Evolutionary conservation across 2,888 invertebrate genomes (phyloP), one percentile per base, ranked within the genome.

Genomic region (Brachynemurus nebulosus): DNA sequence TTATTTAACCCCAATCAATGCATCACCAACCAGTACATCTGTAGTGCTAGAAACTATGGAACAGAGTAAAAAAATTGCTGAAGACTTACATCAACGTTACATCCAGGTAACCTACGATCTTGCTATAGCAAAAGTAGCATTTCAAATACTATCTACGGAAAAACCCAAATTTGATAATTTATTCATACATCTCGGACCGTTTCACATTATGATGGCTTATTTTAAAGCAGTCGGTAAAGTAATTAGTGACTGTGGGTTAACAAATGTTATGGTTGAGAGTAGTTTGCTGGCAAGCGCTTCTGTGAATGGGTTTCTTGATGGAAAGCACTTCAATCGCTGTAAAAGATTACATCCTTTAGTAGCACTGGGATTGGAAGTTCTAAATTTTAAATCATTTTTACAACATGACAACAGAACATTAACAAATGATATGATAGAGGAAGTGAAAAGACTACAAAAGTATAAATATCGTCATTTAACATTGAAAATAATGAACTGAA

Each of bases 1-100:
- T 27, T 56, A 57, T 44, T 37, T 57, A 2, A 50, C 54, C 20
- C 52, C 55, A 5, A 55, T 55, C 30, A 59, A 60, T 45, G 47
- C 48, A 18, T 57, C 59, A 44, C 57, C 58, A 9, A 59, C 57
- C 17, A 49, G 45, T 47, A 37, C 51, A 48, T 50, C 53, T 2
- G 48, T 25, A n/a, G 27, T 27, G 12, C 9, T 27, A 27, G n/a
- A n/a, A n/a, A n/a, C n/a, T n/a, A n/a, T n/a, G n/a, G n/a, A n/a
- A n/a, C n/a, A n/a, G n/a, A 48, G 49, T 19, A 8, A 45, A 46
- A 40, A 50, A 50, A 50, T 54, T 20, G 39, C 42, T 8, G 14
- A 30, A n/a, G 47, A 48, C 23, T 41, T 23, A 17, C 12, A 37
- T 1, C 51, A 53, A 46, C 1, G 21, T 4, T 48, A 27, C 43